Evolutionary conservation across 2,797 vertebrate genomes (phyloP).

Genomic region (Rhabdophis nuchalis): DNA sequence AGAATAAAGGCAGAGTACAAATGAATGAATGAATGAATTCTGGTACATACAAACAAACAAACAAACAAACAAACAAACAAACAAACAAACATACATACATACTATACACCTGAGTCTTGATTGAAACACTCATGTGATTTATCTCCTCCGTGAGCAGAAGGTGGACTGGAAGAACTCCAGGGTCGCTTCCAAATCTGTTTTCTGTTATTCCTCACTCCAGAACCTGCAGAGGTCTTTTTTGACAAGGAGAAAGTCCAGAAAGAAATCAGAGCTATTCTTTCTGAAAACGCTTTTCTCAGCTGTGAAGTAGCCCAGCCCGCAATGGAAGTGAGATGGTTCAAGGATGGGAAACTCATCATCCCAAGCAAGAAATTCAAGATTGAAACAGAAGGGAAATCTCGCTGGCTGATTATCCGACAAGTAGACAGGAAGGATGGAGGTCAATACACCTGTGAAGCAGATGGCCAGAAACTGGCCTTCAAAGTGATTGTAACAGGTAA

Average conservation of each 20-base stretch:
- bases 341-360: slow-evolving; percentile 66
- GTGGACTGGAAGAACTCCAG: background rate
- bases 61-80: no score
- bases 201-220: background rate
- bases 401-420: slow-evolving; percentile 65
- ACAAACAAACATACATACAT: no score
- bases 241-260: slow-evolving; percentile 65
- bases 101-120: background rate
- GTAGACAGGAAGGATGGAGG: slow-evolving; percentile 71
- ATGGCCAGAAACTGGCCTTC: slow-evolving; percentile 66
- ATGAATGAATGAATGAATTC: background rate
- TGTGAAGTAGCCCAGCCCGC: slow-evolving; percentile 67
- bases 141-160: background rate
- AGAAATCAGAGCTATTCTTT: slow-evolving; percentile 59
- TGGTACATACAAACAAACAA: no score
- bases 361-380: slow-evolving; percentile 53
- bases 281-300: slow-evolving; percentile 61
- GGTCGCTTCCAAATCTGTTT: background rate
- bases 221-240: slow-evolving; percentile 29
- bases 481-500: slow-evolving; percentile 58
- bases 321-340: slow-evolving; percentile 71
- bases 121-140: background rate
- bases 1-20: background rate
- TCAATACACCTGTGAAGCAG: slow-evolving; percentile 72
- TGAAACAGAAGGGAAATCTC: slow-evolving; percentile 63